Base-by-base conservation (phyloP, 2,797 vertebrate genomes). In the Decapterus maruadsi region DNA sequence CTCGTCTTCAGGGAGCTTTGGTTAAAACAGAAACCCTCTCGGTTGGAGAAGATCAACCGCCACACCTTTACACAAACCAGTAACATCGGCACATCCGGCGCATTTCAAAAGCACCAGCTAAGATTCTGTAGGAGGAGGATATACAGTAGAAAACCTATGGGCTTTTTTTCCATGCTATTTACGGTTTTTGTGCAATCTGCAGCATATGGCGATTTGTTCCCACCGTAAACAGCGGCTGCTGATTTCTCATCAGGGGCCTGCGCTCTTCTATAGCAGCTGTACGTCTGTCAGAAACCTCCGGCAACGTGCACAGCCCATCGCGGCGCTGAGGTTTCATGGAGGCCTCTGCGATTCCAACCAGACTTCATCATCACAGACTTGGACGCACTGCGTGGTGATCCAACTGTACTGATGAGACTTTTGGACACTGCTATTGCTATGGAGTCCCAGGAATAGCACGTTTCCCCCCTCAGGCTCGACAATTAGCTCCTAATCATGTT, bases 1-100 rank as follows among this genome's bases (percentile, higher is more conserved):
- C 82, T 69, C 54, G 66, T 85, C 88, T 84, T 89, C 56, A 1
- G 84, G 80, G 92, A 88, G 83, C 81, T 77, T 79, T 69, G 67
- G 83, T 87, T 66, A 76, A 87, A 75, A 77, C 64, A 71, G 19
- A 74, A 60, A 31, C 45, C 43, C 34, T 67, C 69, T 88, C 42
- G 40, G 70, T 68, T 79, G 80, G 68, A 90, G 77, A 66, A 74
- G 75, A 90, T 75, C 77, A 38, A 68, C 67, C 16, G 19, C 59
- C 64, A 50, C 72, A 77, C 51, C 38, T 80, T 79, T 82, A 65
- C 63, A 50, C 50, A 75, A 83, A 72, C 26, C n/a, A 48, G 81
- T 81, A 75, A 85, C 87, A 70, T 40, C 67, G 76, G 82, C 64
- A 65, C 78, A 87, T 84, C 80, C 59, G 88, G 82, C 82, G 84